Percentiles rank a stretch among this genome's conserved stretches.
phyloP scores from a whole-genome alignment of 2,888 invertebrate species.

The Netelia fuscicornis region DNA sequence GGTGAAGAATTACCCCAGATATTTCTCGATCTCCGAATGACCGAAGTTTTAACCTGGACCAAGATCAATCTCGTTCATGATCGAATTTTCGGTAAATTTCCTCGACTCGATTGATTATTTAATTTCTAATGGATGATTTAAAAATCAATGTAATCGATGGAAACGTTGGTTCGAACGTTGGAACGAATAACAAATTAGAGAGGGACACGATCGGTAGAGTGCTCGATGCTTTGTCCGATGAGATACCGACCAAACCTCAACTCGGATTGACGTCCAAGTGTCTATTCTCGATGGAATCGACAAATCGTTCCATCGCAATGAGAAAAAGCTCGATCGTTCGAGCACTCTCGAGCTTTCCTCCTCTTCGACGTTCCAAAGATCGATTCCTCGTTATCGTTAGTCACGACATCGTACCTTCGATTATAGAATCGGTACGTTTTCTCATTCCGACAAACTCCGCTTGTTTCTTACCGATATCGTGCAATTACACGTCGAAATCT shows the following conservation, averaged over 20 bases:
- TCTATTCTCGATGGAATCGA: conserved; percentile 85
- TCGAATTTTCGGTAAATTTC: conserved; percentile 88
- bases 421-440: conserved; percentile 87
- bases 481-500: neutral
- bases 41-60: conserved; percentile 89
- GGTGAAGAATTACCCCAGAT: conserved; percentile 93
- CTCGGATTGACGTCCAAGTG: conserved; percentile 85
- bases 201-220: conserved; percentile 89
- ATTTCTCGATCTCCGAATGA: conserved; percentile 90
- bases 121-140: neutral
- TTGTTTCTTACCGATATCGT: conserved; percentile 24
- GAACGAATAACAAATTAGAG: conserved; percentile 82
- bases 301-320: conserved; percentile 83
- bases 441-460: neutral
- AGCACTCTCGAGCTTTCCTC: conserved; percentile 84
- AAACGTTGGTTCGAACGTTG: neutral
- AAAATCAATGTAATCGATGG: neutral
- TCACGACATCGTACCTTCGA: conserved; percentile 87
- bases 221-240: conserved; percentile 86
- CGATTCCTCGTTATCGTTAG: conserved; percentile 89
- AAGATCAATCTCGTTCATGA: conserved; percentile 91
- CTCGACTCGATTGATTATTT: neutral
- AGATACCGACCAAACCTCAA: conserved; percentile 84
- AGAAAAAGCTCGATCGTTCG: conserved; percentile 85
- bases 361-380: conserved; percentile 73